phyloP scores from a whole-genome alignment of 2,888 invertebrate species.

The Andrena praecox region DNA sequence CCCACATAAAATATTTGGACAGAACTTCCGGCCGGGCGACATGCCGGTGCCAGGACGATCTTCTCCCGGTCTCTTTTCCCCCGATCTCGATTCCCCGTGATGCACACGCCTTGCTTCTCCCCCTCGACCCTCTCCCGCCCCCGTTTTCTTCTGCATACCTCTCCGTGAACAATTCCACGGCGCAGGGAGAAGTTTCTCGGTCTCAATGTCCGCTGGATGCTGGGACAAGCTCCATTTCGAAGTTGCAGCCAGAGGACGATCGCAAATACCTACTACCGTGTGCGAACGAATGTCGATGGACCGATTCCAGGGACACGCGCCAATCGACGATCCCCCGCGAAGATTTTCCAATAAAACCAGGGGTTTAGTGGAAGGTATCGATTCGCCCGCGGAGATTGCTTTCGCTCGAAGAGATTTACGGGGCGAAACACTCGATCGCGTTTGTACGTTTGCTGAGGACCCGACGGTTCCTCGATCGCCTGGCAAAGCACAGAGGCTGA shows the following conservation, averaged over 20 bases:
- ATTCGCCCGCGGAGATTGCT: not conserved
- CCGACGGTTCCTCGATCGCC: not conserved
- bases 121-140: not conserved
- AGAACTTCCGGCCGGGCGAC: slow-evolving; percentile 61
- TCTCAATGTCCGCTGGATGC: not conserved
- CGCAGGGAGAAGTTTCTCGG: slow-evolving; percentile 23
- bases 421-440: slow-evolving; percentile 4
- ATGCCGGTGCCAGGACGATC: slow-evolving; percentile 52
- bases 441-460: not conserved
- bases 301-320: not conserved
- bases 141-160: slow-evolving; percentile 8
- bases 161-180: slow-evolving; percentile 6
- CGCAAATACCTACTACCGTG: not conserved
- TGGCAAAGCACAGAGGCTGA: too few relatives aligned
- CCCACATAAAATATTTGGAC: slow-evolving; percentile 67
- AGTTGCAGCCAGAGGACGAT: not conserved
- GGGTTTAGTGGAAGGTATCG: not conserved
- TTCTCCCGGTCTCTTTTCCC: slow-evolving; percentile 17
- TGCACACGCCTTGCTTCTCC: slow-evolving; percentile 17
- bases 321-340: not conserved
- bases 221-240: not conserved
- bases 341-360: slow-evolving; percentile 9
- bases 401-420: not conserved
- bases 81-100: slow-evolving; percentile 22
- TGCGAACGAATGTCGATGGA: not conserved